Conservation (phyloP, 2,888 invertebrate species). For the Microctonus brassicae region DNA sequence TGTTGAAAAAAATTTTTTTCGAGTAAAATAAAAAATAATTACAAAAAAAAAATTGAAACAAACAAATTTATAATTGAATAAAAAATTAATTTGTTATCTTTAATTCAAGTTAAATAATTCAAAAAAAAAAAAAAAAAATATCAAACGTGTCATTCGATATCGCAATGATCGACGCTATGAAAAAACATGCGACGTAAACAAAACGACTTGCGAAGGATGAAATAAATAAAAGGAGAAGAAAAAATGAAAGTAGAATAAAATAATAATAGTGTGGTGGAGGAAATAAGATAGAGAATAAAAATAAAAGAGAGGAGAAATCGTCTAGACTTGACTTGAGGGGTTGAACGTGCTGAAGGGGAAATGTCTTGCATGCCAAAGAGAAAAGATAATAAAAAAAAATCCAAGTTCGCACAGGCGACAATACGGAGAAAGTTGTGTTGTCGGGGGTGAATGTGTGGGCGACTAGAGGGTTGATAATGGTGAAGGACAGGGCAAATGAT, state of each 20-base stretch:
- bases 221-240: neutral
- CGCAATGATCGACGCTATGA: conserved; percentile 42
- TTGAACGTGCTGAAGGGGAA: conserved; percentile 14
- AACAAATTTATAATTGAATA: no score
- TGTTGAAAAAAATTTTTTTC: no score
- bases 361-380: neutral
- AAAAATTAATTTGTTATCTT: no score
- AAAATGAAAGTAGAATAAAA: conserved; percentile 9
- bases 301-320: conserved; percentile 41
- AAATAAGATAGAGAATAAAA: neutral
- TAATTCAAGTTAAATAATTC: neutral
- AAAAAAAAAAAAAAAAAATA: neutral
- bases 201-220: neutral
- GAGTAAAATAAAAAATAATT: no score
- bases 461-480: conserved; percentile 3
- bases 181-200: neutral
- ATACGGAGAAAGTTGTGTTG: conserved; percentile 2
- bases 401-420: neutral
- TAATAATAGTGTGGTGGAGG: conserved; percentile 27
- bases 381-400: neutral
- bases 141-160: conserved; percentile 10
- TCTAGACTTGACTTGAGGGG: conserved; percentile 54
- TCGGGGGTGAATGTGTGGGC: neutral
- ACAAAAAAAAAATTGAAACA: no score
- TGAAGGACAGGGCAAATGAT: conserved; percentile 4